Evolutionary conservation across 2,113 vertebrate species (phyloP), one percentile per base, ranked within the genome.

Genomic region (Aix galericulata): DNA sequence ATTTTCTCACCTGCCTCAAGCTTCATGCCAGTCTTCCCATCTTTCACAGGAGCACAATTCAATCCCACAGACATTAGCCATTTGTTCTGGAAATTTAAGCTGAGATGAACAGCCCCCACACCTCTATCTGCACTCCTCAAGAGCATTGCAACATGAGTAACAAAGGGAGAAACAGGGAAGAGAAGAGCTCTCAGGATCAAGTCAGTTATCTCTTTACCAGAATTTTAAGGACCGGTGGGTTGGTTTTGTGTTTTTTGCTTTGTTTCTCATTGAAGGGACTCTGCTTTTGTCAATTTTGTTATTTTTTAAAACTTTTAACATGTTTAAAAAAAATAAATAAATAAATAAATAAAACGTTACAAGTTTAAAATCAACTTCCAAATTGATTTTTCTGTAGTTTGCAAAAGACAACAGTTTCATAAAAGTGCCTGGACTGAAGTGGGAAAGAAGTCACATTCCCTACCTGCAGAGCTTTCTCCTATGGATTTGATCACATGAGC

Each of bases 121-220:
- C 13, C 5, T 75, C 32, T 34, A 60, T 44, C 68, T 76, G 10
- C 32, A 16, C 26, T 64, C 11, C 38, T 29, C 50, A 56, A 16
- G 34, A 38, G 0, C 1, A 1, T 9, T 50, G n/a, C 0, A 0
- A 59, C 82, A 71, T 0, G 0, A 77, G 13, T 8, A 46, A 58
- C 48, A 79, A 58, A 64, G 34, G 27, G 80, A 44, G n/a, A 71
- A 50, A 2, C 9, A 64, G 29, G 58, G 17, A 77, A 77, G 6
- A 3, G 4, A 8, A 63, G 9, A 74, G 5, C 18, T 81, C 52
- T 38, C 0, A 4, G 21, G 42, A 78, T 72, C 63, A 77, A 82
- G 34, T 6, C 42, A 25, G 34, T 60, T 68, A 29, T 27, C 8
- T 16, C 29, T 68, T 42, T 58, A 32, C 22, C 13, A 79, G 29